Evolutionary conservation across 1,140 invertebrate genomes (phyloP).

Genomic region (Mya arenaria): DNA sequence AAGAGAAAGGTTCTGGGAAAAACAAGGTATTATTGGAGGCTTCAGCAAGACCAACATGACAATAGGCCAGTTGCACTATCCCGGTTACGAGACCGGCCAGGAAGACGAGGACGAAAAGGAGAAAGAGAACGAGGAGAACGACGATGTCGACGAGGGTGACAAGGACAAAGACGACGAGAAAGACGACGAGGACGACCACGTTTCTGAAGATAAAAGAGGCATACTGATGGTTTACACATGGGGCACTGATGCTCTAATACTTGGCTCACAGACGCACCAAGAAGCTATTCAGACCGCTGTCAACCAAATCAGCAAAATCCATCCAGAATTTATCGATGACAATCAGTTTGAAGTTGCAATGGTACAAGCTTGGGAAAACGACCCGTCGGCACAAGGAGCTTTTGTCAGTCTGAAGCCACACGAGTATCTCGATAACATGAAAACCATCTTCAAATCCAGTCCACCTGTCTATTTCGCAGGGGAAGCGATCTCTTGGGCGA

Average conservation of each 20-base stretch:
- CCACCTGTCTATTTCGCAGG: constrained; percentile 14
- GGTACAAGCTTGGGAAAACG: constrained; percentile 57
- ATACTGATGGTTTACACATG: constrained; percentile 51
- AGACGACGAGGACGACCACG: constrained; percentile 10
- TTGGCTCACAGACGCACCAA: constrained; percentile 42
- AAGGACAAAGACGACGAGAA: no score
- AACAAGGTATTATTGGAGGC: constrained; percentile 49
- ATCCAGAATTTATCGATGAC: constrained; percentile 46
- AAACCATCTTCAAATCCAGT: background rate
- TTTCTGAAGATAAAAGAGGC: constrained; percentile 33
- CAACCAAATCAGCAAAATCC: constrained; percentile 50
- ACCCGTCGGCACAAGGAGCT: constrained; percentile 47
- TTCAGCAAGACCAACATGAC: constrained; percentile 49
- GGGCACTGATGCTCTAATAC: constrained; percentile 44
- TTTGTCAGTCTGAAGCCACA: constrained; percentile 38
- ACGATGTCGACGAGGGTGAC: no score
- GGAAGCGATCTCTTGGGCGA: constrained; percentile 33
- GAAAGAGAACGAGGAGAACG: no score
- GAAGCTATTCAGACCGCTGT: constrained; percentile 51
- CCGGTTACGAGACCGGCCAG: no score
- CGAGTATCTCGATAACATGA: constrained; percentile 10
- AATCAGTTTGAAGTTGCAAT: constrained; percentile 55
- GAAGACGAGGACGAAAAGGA: no score
- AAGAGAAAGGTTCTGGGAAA: constrained; percentile 58
- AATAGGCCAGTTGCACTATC: constrained; percentile 57